These are phyloP conservation scores for Pycnomerus fuliginosus DNA, from an alignment of 2,888 invertebrate genomes.

Conservation along the genomic window DNA sequence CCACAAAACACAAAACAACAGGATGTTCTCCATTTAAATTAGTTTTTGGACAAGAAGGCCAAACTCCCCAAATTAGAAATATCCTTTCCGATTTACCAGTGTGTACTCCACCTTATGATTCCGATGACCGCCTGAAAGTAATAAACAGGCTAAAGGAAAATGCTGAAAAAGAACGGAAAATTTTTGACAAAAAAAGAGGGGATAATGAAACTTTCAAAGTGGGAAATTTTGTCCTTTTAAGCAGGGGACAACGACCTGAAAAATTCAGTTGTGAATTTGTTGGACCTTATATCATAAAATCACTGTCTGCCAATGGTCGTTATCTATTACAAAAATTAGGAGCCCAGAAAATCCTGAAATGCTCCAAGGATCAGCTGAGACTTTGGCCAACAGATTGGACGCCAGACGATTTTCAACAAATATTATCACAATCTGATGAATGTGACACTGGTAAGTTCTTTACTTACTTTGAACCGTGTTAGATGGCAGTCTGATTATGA, in stretches of 20 bases:
- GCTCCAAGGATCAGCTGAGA: neutral
- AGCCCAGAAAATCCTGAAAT: neutral
- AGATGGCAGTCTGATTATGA: too few relatives aligned
- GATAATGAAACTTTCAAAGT: neutral
- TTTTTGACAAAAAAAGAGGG: neutral
- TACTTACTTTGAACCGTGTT: too few relatives aligned
- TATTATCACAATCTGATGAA: too few relatives aligned
- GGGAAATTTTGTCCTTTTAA: neutral
- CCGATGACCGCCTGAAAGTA: neutral
- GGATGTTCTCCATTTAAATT: conserved; percentile 1
- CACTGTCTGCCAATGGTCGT: too few relatives aligned
- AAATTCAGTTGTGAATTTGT: neutral
- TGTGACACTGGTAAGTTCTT: too few relatives aligned
- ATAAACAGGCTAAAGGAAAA: neutral
- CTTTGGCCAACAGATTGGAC: neutral
- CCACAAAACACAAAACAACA: neutral
- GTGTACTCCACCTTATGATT: neutral
- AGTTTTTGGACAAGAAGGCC: neutral
- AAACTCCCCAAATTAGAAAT: neutral
- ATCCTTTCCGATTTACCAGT: neutral
- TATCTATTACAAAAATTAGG: too few relatives aligned
- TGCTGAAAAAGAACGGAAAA: neutral
- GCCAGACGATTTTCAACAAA: neutral
- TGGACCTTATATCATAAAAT: neutral
- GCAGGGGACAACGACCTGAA: neutral